phyloP scores from a whole-genome alignment of 2,888 invertebrate species.

The Crematogaster levior region DNA sequence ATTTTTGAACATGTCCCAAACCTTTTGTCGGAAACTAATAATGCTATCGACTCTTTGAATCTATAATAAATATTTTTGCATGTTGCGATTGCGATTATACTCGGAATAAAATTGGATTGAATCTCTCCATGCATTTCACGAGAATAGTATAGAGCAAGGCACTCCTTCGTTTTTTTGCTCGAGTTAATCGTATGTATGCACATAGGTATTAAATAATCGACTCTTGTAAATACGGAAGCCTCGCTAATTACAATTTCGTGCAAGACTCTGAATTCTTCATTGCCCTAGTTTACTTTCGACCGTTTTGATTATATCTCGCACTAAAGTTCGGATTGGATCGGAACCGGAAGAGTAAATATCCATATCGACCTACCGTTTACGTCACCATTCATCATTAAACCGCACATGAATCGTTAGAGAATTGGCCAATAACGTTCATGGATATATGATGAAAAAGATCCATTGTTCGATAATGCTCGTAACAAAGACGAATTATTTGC shows the following conservation, averaged over 20 bases:
- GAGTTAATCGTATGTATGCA: no score
- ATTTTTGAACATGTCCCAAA: not conserved
- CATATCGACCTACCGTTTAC: slow-evolving; percentile 42
- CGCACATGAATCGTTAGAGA: slow-evolving; percentile 56
- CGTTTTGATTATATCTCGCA: not conserved
- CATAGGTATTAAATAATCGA: not conserved
- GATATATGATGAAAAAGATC: slow-evolving; percentile 29
- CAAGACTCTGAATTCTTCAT: slow-evolving; percentile 2
- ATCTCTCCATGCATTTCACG: not conserved
- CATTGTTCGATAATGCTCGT: slow-evolving; percentile 50
- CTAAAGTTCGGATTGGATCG: slow-evolving; percentile 13
- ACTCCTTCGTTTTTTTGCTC: not conserved
- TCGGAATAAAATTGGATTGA: not conserved
- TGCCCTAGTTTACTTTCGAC: slow-evolving; percentile 3
- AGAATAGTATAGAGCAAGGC: not conserved
- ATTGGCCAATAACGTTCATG: slow-evolving; percentile 35
- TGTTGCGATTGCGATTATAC: not conserved
- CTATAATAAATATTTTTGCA: not conserved
- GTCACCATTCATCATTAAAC: slow-evolving; percentile 41
- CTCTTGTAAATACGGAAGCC: not conserved
- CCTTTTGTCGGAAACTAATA: no score
- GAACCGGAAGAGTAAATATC: slow-evolving; percentile 27
- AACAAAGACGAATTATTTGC: slow-evolving; percentile 65
- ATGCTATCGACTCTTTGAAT: not conserved
- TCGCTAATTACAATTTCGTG: slow-evolving; percentile 22